These are phyloP conservation scores for Metallyticus violacea DNA, from an alignment of 2,888 invertebrate genomes.

Conservation along the genomic window DNA sequence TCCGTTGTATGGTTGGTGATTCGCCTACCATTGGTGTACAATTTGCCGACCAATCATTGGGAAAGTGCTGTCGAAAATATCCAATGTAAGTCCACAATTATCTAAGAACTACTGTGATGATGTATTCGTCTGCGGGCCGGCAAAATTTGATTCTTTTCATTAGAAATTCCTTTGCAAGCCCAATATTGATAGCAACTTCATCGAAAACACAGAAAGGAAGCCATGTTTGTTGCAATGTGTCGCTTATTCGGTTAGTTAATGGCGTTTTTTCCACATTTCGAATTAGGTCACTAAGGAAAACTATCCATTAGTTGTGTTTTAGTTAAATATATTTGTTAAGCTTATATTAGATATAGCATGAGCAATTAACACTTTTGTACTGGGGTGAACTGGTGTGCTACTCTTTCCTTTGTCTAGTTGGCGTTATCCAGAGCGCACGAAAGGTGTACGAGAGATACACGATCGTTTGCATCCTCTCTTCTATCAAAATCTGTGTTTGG, in stretches of 20 bases:
- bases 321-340: not conserved
- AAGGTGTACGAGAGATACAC: not conserved
- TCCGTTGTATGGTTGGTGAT: slow-evolving; percentile 32
- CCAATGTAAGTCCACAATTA: slow-evolving; percentile 74
- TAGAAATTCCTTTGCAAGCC: not conserved
- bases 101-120: slow-evolving; percentile 52
- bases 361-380: not conserved
- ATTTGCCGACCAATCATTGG: slow-evolving; percentile 87
- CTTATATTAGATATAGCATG: not conserved
- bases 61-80: slow-evolving; percentile 71
- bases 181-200: not conserved
- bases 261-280: slow-evolving; percentile 10
- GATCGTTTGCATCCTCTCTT: not conserved
- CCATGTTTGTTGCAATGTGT: slow-evolving; percentile 42
- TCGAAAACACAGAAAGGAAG: slow-evolving; percentile 33
- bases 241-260: slow-evolving; percentile 26
- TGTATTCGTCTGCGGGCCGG: slow-evolving; percentile 32
- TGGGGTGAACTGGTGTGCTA: not conserved
- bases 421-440: not conserved
- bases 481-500: not conserved
- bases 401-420: not conserved
- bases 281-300: slow-evolving; percentile 12
- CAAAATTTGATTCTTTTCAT: slow-evolving; percentile 35
- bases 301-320: not conserved
- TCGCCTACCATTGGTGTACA: slow-evolving; percentile 83